Conservation (phyloP, 2,797 vertebrate genomes). For the Rhadinocentrus ornatus region DNA sequence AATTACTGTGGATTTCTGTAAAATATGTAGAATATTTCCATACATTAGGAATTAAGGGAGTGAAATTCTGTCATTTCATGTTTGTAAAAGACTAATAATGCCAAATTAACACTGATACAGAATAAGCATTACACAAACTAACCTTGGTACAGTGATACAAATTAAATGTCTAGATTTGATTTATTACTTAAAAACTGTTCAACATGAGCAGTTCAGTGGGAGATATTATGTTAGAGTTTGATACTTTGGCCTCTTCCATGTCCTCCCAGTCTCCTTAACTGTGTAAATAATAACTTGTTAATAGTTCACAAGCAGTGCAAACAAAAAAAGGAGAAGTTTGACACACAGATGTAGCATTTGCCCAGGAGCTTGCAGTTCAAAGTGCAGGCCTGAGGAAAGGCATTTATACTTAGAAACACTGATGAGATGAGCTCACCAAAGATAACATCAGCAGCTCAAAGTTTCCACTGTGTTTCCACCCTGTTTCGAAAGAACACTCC, state of each 20-base stretch:
- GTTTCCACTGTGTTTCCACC: slow-evolving; percentile 14
- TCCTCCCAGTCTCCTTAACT: not conserved
- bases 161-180: not conserved
- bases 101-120: not conserved
- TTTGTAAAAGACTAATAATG: not conserved
- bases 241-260: slow-evolving; percentile 3
- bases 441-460: slow-evolving; percentile 23
- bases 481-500: not conserved
- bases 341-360: not conserved
- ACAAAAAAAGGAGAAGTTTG: not conserved
- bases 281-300: slow-evolving; percentile 49
- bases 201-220: not conserved
- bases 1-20: not conserved
- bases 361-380: slow-evolving; percentile 21
- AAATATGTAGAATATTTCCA: not conserved
- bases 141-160: not conserved
- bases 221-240: not conserved
- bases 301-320: not conserved
- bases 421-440: not conserved
- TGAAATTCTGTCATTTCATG: not conserved
- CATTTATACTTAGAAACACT: slow-evolving; percentile 11
- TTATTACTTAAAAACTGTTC: not conserved
- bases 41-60: not conserved
- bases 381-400: slow-evolving; percentile 31
- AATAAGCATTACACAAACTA: not conserved